A percentile compares a stretch with the other conserved stretches of the same genome.
Evolutionary conservation across 2,113 vertebrate genomes (phyloP).

Genomic region (Chauna torquata): DNA sequence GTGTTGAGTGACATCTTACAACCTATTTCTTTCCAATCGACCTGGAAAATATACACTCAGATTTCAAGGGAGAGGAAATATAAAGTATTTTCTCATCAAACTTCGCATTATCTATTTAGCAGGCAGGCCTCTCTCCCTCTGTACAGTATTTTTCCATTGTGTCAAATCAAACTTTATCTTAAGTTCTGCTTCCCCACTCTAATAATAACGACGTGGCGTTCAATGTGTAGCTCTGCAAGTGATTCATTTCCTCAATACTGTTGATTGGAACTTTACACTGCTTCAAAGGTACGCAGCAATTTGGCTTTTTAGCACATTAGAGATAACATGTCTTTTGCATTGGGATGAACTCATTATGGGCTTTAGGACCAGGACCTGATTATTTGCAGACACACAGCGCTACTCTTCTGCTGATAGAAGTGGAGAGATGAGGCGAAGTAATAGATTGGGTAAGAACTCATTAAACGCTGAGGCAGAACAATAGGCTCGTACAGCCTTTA

Average conservation of each 20-base stretch:
- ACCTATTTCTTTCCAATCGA: not conserved
- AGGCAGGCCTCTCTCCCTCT: not conserved
- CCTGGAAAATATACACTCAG: not conserved
- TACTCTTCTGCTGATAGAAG: constrained; percentile 25
- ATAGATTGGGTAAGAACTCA: constrained; percentile 43
- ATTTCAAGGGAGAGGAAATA: constrained; percentile 34
- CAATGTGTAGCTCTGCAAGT: not conserved
- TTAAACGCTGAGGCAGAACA: constrained; percentile 39
- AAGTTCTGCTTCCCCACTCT: not conserved
- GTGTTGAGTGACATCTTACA: not conserved
- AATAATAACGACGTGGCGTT: not conserved
- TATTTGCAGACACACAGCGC: not conserved
- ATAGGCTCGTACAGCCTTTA: constrained; percentile 23
- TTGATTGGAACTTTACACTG: not conserved
- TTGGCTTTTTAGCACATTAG: constrained; percentile 5
- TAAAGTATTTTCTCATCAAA: not conserved
- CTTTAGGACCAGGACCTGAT: not conserved
- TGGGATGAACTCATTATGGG: constrained; percentile 29
- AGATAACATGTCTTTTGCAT: constrained; percentile 23
- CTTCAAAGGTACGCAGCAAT: constrained; percentile 36
- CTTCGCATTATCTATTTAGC: not conserved
- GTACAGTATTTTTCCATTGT: not conserved
- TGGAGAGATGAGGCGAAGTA: constrained; percentile 14
- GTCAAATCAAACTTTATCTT: constrained; percentile 25
- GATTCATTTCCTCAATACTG: not conserved